phyloP scores from a whole-genome alignment of 1,140 invertebrate genomes.

The Plectrocnemia conspersa region DNA sequence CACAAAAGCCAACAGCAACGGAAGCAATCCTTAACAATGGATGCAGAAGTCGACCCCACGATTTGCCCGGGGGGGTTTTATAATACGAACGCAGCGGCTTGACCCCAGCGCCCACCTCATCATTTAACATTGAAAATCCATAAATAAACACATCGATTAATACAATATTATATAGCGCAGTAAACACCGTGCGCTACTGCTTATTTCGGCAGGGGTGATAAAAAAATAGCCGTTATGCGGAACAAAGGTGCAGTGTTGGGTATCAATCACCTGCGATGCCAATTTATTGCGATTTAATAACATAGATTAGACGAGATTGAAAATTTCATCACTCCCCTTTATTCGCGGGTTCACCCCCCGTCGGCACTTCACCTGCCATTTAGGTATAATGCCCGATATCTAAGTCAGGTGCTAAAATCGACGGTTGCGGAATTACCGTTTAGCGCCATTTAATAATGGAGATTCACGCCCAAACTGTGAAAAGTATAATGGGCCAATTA shows the following conservation, averaged over 20 bases:
- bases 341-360: slow-evolving; percentile 6
- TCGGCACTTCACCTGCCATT: slow-evolving; percentile 15
- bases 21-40: slow-evolving; percentile 17
- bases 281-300: slow-evolving; percentile 18
- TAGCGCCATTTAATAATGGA: slow-evolving; percentile 17
- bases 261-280: slow-evolving; percentile 19
- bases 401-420: slow-evolving; percentile 16
- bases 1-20: too few species aligned
- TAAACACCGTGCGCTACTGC: too few species aligned
- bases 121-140: too few species aligned
- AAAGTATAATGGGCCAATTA: too few species aligned
- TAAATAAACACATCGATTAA: too few species aligned
- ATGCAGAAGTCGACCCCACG: slow-evolving; percentile 19
- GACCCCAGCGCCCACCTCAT: neutral
- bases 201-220: too few species aligned
- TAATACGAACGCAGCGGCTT: neutral
- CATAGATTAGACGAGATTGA: slow-evolving; percentile 13
- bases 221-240: too few species aligned
- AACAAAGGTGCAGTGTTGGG: too few species aligned
- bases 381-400: slow-evolving; percentile 10
- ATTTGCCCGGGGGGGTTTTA: neutral
- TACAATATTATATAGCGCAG: too few species aligned
- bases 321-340: neutral
- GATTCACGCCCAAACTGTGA: neutral
- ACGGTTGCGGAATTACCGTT: slow-evolving; percentile 15